Evolutionary conservation across 2,888 invertebrate species (phyloP), one percentile per base, ranked within the genome.

Genomic region (Poecilobothrus nobilitatus): DNA sequence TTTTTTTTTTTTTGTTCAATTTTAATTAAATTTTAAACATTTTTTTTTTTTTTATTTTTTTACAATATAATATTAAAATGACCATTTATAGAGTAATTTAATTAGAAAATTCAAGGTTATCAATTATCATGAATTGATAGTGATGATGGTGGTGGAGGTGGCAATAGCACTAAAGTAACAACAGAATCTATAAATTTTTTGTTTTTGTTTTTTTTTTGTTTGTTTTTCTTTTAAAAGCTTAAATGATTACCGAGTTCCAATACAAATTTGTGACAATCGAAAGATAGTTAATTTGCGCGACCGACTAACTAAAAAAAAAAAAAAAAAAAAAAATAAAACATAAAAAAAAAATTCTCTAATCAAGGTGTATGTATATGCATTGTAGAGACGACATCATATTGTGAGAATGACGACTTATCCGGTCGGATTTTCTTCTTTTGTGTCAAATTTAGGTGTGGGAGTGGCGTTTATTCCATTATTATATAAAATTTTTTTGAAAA

Each of bases 321-420:
- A 27, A 27, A 27, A 27, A 27, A 2, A 27, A 27, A n/a, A n/a
- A n/a, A n/a, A n/a, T n/a, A 27, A 27, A 4, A 27, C 2, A 27
- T 4, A 27, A 27, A 2, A 27, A 27, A 1, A 18, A 53, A 53
- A 18, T 53, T 53, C 3, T 6, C 12, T 18, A 53, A 53, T 12
- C 4, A 12, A 18, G 53, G 53, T 53, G 6, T 53, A 53, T n/a
- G n/a, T n/a, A n/a, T n/a, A n/a, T n/a, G n/a, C n/a, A n/a, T n/a
- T n/a, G n/a, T 2, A 53, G 53, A 53, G 53, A 53, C 53, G 53
- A n/a, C n/a, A 53, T 53, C 53, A 53, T n/a, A 53, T 53, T 53
- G 53, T 53, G 53, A 53, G 18, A 53, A 18, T 53, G 53, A 53
- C 53, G 53, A 53, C 53, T 53, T 53, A 53, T 53, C 53, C 53